A percentile compares a stretch with the other conserved stretches of the same genome.
Conservation (phyloP, 2,888 invertebrate species). For the Dryomyza anilis region DNA sequence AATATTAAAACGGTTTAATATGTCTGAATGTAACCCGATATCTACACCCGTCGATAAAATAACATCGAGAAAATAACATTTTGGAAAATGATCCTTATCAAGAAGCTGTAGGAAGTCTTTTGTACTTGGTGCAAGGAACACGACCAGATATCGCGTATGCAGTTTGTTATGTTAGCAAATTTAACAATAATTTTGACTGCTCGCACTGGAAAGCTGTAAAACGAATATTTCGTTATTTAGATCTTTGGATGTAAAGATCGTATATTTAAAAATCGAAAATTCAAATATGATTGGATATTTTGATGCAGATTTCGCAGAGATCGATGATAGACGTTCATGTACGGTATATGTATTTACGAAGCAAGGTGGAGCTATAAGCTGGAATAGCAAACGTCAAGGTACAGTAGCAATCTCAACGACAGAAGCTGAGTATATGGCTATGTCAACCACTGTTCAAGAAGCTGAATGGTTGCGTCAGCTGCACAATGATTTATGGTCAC, state of each 20-base stretch:
- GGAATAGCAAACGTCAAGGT: conserved; percentile 27
- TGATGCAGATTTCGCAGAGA: conserved; percentile 33
- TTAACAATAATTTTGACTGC: conserved; percentile 31
- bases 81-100: conserved; percentile 31
- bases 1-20: conserved; percentile 19
- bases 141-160: conserved; percentile 36
- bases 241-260: conserved; percentile 16
- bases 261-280: conserved; percentile 8
- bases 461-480: conserved; percentile 32
- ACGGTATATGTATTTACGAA: conserved; percentile 28
- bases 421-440: conserved; percentile 33
- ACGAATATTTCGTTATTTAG: conserved; percentile 32
- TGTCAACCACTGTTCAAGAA: conserved; percentile 30
- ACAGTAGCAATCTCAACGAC: conserved; percentile 31
- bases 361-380: conserved; percentile 29
- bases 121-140: conserved; percentile 34
- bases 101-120: conserved; percentile 36
- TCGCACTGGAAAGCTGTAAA: conserved; percentile 37
- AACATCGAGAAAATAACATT: neutral
- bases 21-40: conserved; percentile 17
- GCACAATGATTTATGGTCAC: conserved; percentile 16
- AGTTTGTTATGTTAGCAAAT: conserved; percentile 35
- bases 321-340: conserved; percentile 27
- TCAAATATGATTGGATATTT: conserved; percentile 21
- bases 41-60: conserved; percentile 26